Conservation (phyloP, 2,113 vertebrate species). For the Amblyornis subalaris region DNA sequence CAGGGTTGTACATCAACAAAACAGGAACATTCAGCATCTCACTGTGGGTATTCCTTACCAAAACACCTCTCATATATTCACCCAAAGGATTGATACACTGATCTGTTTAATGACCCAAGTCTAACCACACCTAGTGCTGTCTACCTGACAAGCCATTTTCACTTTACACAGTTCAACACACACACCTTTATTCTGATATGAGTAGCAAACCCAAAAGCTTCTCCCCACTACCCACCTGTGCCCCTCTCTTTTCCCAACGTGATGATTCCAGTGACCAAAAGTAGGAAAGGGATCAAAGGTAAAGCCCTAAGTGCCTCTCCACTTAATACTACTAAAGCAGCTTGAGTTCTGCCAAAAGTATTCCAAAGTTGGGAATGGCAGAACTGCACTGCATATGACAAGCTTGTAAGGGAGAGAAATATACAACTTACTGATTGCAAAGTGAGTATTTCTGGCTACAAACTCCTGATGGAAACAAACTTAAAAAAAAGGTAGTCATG, state of each 20-base stretch:
- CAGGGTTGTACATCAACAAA: not conserved
- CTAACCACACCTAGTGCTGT: not conserved
- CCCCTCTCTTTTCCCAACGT: not conserved
- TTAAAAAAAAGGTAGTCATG: not conserved
- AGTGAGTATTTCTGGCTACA: not conserved
- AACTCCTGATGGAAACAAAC: not conserved
- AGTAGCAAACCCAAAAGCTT: conserved; percentile 21
- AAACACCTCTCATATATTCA: not conserved
- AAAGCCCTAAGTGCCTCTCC: conserved; percentile 21
- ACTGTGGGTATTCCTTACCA: not conserved
- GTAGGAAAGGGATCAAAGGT: not conserved
- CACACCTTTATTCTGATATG: not conserved
- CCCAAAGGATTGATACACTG: not conserved
- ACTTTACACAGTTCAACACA: not conserved
- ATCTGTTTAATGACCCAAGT: not conserved
- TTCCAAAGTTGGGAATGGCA: not conserved
- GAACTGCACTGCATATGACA: not conserved
- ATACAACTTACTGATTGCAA: not conserved
- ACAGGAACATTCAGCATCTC: not conserved
- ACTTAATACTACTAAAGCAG: not conserved
- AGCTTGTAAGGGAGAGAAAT: not conserved
- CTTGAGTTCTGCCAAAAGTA: not conserved
- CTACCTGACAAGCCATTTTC: not conserved
- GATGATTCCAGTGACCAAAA: not conserved
- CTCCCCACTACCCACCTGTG: not conserved